phyloP scores from a whole-genome alignment of 2,888 invertebrate species.

The Hipparchia semele region DNA sequence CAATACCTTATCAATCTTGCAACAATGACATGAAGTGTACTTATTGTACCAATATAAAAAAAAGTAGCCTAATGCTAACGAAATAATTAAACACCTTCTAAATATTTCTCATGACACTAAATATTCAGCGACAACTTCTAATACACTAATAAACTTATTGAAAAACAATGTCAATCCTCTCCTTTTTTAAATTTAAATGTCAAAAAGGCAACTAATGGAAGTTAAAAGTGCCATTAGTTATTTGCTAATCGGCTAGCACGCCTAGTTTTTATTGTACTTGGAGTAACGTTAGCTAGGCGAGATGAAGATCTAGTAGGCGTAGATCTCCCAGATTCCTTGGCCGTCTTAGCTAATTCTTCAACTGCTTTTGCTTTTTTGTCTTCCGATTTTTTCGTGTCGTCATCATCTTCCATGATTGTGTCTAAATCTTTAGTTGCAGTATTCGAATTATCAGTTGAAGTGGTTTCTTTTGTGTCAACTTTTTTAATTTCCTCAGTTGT shows the following conservation, averaged over 20 bases:
- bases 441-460: constrained; percentile 13
- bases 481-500: constrained; percentile 22
- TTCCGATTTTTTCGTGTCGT: constrained; percentile 29
- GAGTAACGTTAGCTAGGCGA: constrained; percentile 53
- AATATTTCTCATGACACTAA: too few relatives aligned
- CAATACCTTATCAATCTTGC: too few relatives aligned
- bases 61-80: too few relatives aligned
- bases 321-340: constrained; percentile 45
- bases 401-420: constrained; percentile 19
- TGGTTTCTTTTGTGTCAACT: neutral
- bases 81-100: too few relatives aligned
- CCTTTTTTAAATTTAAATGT: neutral
- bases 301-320: constrained; percentile 58
- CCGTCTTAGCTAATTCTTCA: constrained; percentile 33
- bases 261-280: constrained; percentile 59
- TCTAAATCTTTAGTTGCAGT: constrained; percentile 9
- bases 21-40: too few relatives aligned
- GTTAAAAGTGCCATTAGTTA: constrained; percentile 26
- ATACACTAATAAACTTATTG: too few relatives aligned
- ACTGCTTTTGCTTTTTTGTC: constrained; percentile 26
- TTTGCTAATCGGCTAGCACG: constrained; percentile 59
- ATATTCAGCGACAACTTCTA: too few relatives aligned
- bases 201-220: neutral
- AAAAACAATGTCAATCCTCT: too few relatives aligned
- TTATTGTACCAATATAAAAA: too few relatives aligned